Conservation (phyloP, 2,797 vertebrate genomes). For the Hapalemur alaotrensis region DNA sequence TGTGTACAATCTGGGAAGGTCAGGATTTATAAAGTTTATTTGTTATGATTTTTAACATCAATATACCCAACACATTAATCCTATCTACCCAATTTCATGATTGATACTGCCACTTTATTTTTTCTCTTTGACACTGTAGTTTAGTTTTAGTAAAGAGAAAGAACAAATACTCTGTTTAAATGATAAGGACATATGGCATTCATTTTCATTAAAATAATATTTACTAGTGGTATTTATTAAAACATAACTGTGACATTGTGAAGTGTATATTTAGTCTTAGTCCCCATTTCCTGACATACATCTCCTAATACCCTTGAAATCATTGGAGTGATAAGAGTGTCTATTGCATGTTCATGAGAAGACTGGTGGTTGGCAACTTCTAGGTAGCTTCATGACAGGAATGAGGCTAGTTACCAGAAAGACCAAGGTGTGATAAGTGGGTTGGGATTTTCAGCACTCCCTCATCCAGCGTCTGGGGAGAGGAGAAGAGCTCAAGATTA, state of each 20-base stretch:
- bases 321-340: neutral
- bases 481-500: neutral
- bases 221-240: neutral
- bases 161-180: neutral
- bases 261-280: neutral
- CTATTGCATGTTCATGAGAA: neutral
- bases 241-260: neutral
- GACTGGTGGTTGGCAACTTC: rapidly evolving
- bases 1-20: neutral
- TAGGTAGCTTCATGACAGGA: neutral
- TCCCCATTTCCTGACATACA: neutral
- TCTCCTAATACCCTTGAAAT: neutral
- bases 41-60: neutral
- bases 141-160: neutral
- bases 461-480: neutral
- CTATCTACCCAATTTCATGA: neutral
- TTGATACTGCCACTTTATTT: neutral
- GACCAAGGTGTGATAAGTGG: neutral
- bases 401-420: neutral
- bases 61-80: neutral
- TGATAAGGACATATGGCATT: neutral
- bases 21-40: neutral
- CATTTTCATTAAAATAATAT: conserved; percentile 39
- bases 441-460: neutral
- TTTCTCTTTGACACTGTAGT: neutral